These are phyloP conservation scores for Idaea aversata DNA, from an alignment of 2,888 invertebrate species.

Conservation along the genomic window DNA sequence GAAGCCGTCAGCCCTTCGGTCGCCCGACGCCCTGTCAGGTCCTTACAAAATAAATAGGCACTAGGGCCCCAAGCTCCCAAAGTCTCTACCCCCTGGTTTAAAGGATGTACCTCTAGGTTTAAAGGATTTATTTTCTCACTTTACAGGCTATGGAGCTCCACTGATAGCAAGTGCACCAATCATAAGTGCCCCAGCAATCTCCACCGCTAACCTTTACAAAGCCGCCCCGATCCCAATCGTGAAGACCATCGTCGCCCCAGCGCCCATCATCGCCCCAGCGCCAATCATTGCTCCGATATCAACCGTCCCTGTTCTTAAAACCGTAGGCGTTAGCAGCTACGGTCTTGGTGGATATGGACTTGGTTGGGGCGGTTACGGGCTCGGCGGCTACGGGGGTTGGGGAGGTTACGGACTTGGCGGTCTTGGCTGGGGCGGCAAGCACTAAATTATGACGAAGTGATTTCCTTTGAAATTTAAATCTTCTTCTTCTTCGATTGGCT, in stretches of 20 bases:
- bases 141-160: conserved; percentile 31
- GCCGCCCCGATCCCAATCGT: conserved; percentile 64
- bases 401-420: conserved; percentile 27
- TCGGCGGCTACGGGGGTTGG: conserved; percentile 28
- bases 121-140: background rate
- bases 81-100: too few relatives aligned
- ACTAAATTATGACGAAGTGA: conserved; percentile 30
- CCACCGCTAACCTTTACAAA: conserved; percentile 55
- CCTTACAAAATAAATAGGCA: too few relatives aligned
- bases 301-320: conserved; percentile 44
- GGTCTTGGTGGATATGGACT: conserved; percentile 6
- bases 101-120: background rate
- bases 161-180: conserved; percentile 36
- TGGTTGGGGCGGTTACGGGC: conserved; percentile 29
- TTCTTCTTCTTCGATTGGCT: conserved; percentile 28
- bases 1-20: too few relatives aligned
- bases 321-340: conserved; percentile 26
- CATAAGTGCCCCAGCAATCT: conserved; percentile 56
- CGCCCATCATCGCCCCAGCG: conserved; percentile 29
- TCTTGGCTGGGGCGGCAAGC: conserved; percentile 16
- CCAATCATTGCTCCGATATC: conserved; percentile 44
- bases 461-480: conserved; percentile 18
- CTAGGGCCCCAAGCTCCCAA: too few relatives aligned
- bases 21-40: too few relatives aligned
- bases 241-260: conserved; percentile 41